These are phyloP conservation scores for Ficedula albicollis DNA, from an alignment of 2,797 vertebrate species.

Conservation along the genomic window DNA sequence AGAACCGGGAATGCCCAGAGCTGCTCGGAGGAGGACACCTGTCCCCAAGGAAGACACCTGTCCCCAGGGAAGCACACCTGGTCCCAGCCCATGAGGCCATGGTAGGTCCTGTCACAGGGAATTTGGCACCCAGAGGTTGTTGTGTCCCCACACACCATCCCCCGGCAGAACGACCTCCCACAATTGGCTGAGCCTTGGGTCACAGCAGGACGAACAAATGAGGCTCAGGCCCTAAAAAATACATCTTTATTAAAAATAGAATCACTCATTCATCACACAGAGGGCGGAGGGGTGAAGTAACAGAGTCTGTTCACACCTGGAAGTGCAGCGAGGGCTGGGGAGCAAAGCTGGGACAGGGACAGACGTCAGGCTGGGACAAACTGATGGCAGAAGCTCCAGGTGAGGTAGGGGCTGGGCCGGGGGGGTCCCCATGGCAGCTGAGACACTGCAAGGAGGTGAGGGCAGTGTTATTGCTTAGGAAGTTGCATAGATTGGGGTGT, in stretches of 20 bases:
- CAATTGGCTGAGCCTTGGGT: rapidly evolving
- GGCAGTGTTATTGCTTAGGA: background rate
- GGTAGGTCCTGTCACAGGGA: background rate
- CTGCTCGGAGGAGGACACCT: background rate
- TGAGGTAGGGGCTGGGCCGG: background rate
- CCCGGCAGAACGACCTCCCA: rapidly evolving
- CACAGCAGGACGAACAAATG: rapidly evolving
- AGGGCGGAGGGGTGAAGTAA: rapidly evolving
- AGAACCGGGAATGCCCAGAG: background rate
- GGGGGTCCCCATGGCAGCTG: background rate
- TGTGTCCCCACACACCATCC: background rate
- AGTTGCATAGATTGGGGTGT: background rate
- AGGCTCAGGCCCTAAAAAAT: background rate
- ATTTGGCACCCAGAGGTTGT: rapidly evolving
- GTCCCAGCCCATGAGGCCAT: background rate
- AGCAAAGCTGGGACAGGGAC: background rate
- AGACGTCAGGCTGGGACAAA: background rate
- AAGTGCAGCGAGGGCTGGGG: background rate
- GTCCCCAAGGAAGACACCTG: background rate
- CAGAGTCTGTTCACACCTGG: background rate
- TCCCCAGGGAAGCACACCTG: background rate
- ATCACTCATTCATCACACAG: background rate
- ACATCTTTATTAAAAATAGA: constrained; percentile 59
- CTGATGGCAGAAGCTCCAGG: background rate
- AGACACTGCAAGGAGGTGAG: background rate